Base-by-base conservation (phyloP, 2,888 invertebrate species). In the Apoda limacodes region DNA sequence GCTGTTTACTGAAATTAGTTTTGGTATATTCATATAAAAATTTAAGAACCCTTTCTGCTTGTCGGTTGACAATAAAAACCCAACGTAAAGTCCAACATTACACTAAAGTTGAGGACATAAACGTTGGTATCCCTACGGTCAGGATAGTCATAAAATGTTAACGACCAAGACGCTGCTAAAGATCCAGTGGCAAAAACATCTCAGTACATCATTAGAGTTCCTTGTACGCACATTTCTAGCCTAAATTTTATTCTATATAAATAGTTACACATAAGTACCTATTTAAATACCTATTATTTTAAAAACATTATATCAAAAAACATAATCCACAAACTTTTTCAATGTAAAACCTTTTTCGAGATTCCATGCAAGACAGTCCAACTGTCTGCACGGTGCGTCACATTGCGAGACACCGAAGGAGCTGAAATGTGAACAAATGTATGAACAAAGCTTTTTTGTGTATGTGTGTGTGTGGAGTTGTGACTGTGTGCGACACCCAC, bases 101-200 rank as follows among this genome's bases (percentile, higher is more conserved):
- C 42, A 48, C 50, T 54, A 56, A 52, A 54, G 58, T 60, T 59
- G 58, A 52, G 57, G 50, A 52, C 54, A 54, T 59, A 55, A 60
- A 56, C 47, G 47, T 48, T 47, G 39, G 47, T 40, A 46, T 45
- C 38, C 45, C 46, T 45, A 36, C 11, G 30, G 27, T 17, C 27
- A 29, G 46, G 42, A 35, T 40, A 48, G 54, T 36, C 51, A 50
- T 70, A 66, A 71, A 71, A 58, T n/a, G n/a, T n/a, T n/a, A n/a
- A n/a, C n/a, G n/a, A n/a, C 52, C 55, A 60, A 65, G 62, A 50
- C 51, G 38, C 51, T 49, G 43, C 69, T 71, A 70, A 72, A 56
- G 65, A 61, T 44, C 35, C 33, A 20, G 23, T n/a, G n/a, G n/a
- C n/a, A n/a, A n/a, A n/a, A n/a, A n/a, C n/a, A n/a, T n/a, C n/a